Base-by-base conservation (phyloP, 2,113 vertebrate species). In the Lampris incognitus region DNA sequence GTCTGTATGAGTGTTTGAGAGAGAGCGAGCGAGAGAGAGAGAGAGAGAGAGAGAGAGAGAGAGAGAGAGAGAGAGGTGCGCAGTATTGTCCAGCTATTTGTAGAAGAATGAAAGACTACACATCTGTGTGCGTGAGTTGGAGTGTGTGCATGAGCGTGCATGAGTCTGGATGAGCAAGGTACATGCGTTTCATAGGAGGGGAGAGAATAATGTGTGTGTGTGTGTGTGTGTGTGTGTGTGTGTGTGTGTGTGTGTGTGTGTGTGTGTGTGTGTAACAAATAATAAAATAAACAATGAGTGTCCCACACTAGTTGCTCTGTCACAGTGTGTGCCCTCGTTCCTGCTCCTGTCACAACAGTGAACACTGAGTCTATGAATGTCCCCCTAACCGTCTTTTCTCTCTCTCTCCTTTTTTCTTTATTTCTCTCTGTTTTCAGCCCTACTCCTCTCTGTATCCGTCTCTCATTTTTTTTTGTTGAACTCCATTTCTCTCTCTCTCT, bases 241-340 rank as follows among this genome's bases (percentile, higher is more conserved):
- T 64, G 38, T 69, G 48, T 73, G 74, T 60, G 37, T 78, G 56
- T 80, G 61, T 66, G 62, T 76, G 77, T 63, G 38, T 76, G 8
- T 68, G 55, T 80, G 74, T 7, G 11, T 9, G 48, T 6, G 4
- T 60, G 8, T 46, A 46, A 46, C 4, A 7, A 46, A 46, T 1
- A 46, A 46, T 46, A 46, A 24, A 24, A 24, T 24, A 24, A 24
- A 24, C 24, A 62, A 48, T 71, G 67, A 80, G 8, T 56, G 78
- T 76, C 65, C 69, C 65, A 64, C 9, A 4, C 60, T 54, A 52
- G 67, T 71, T 82, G n/a, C 78, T 78, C 82, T 80, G 76, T 81
- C 77, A 70, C 24, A 66, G 72, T 69, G 68, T 81, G 85, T 74
- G 69, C 75, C 76, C 76, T 74, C 66, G 58, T 67, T 82, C 78